Evolutionary conservation across 2,797 vertebrate genomes (phyloP).

Genomic region (Salmo trutta): DNA sequence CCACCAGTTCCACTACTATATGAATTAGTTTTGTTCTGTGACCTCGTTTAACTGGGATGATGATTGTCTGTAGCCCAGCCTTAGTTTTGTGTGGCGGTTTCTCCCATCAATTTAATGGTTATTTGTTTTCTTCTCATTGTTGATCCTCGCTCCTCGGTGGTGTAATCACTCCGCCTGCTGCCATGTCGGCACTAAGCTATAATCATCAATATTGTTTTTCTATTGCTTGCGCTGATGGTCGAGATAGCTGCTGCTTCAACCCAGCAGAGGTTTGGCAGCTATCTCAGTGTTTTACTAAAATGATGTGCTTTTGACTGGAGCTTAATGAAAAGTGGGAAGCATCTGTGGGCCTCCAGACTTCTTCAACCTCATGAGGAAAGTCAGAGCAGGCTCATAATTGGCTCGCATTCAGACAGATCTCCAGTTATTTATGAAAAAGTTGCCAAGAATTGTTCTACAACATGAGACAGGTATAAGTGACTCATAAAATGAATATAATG

Average conservation of each 20-base stretch:
- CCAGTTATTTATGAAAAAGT: not conserved
- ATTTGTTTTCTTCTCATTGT: not conserved
- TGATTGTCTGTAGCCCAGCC: not conserved
- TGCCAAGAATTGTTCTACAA: not conserved
- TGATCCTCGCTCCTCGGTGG: not conserved
- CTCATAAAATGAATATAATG: not conserved
- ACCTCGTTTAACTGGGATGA: not conserved
- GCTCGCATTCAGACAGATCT: not conserved
- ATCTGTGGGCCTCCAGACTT: not conserved
- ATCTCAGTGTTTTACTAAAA: not conserved
- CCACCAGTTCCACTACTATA: too few species aligned
- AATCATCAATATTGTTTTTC: not conserved
- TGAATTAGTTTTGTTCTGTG: not conserved
- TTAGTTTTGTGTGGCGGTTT: not conserved
- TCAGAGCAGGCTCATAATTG: not conserved
- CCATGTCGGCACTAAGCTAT: not conserved
- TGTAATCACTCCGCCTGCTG: not conserved
- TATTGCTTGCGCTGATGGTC: not conserved
- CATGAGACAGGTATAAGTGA: slow-evolving; percentile 1
- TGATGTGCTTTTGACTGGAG: not conserved
- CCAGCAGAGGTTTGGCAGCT: not conserved
- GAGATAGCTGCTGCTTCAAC: not conserved
- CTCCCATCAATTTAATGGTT: not conserved
- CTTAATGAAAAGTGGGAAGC: not conserved
- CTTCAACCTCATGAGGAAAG: not conserved